These are phyloP conservation scores for Rhabdophis nuchalis DNA, from an alignment of 2,797 vertebrate genomes.

Conservation along the genomic window DNA sequence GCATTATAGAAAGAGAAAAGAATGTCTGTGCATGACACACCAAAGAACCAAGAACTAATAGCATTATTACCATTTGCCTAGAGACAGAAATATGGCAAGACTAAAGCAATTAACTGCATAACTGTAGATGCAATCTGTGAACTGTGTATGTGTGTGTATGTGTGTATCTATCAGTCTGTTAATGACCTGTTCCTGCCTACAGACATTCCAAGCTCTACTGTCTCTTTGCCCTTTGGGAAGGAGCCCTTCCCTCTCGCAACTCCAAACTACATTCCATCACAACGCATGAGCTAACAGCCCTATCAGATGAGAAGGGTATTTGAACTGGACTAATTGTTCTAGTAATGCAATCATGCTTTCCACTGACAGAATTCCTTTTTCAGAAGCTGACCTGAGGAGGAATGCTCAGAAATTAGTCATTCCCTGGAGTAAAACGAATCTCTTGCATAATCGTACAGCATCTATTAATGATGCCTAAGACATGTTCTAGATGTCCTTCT, in stretches of 20 bases:
- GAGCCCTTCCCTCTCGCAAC: not conserved
- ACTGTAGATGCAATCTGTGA: not conserved
- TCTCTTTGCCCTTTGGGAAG: not conserved
- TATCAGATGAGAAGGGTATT: not conserved
- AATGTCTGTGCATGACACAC: not conserved
- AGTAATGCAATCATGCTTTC: not conserved
- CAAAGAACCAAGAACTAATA: not conserved
- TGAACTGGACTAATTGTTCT: not conserved
- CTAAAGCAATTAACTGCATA: not conserved
- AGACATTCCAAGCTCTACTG: not conserved
- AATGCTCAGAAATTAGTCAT: not conserved
- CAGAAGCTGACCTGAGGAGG: not conserved
- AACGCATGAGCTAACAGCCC: not conserved
- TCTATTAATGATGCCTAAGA: not conserved
- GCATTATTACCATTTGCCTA: not conserved
- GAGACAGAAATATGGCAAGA: not conserved
- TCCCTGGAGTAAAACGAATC: not conserved
- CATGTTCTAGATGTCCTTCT: not conserved
- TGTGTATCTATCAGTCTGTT: not conserved
- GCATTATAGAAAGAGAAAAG: not conserved
- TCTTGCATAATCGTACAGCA: not conserved
- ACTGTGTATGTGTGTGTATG: not conserved
- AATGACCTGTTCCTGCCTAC: not conserved
- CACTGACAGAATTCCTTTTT: not conserved
- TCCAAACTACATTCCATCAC: not conserved